These are phyloP conservation scores for Drosophila kanekoi DNA, from an alignment of 2,888 invertebrate genomes.

Conservation along the genomic window DNA sequence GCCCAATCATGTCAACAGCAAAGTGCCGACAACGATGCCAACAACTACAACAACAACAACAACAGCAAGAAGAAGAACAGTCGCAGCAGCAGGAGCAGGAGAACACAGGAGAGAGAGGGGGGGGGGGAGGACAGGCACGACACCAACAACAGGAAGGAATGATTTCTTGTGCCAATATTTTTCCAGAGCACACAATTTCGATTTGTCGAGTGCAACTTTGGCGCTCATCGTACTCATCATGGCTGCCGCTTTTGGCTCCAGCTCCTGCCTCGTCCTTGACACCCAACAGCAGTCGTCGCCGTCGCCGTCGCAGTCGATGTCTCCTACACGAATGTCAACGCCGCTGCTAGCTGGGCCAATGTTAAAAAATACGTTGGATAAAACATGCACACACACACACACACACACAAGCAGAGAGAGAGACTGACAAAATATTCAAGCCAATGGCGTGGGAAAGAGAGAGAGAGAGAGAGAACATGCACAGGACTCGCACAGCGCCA, in stretches of 20 bases:
- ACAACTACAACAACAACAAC: slow-evolving; percentile 31
- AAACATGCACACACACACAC: slow-evolving; percentile 57
- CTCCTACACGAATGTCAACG: slow-evolving; percentile 76
- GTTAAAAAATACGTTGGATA: slow-evolving; percentile 70
- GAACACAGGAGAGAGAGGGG: neutral
- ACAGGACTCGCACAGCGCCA: slow-evolving; percentile 35
- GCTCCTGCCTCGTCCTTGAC: slow-evolving; percentile 73
- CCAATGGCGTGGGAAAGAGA: slow-evolving; percentile 3
- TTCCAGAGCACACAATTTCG: slow-evolving; percentile 85
- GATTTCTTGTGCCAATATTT: slow-evolving; percentile 85
- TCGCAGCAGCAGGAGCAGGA: slow-evolving; percentile 1
- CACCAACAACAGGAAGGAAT: slow-evolving; percentile 83
- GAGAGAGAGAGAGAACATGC: slow-evolving; percentile 25
- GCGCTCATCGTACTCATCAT: slow-evolving; percentile 81
- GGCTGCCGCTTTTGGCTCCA: slow-evolving; percentile 68
- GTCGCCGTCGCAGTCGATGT: slow-evolving; percentile 52
- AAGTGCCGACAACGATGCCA: slow-evolving; percentile 61
- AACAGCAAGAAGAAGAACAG: neutral
- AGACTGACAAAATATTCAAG: slow-evolving; percentile 30
- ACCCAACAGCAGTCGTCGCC: slow-evolving; percentile 61
- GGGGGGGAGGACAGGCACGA: slow-evolving; percentile 46
- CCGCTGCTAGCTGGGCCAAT: slow-evolving; percentile 48
- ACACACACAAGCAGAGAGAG: slow-evolving; percentile 8
- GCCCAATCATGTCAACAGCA: slow-evolving; percentile 79
- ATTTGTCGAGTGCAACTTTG: slow-evolving; percentile 84